phyloP scores from a whole-genome alignment of 2,113 vertebrate genomes.

The Nematolebias whitei region DNA sequence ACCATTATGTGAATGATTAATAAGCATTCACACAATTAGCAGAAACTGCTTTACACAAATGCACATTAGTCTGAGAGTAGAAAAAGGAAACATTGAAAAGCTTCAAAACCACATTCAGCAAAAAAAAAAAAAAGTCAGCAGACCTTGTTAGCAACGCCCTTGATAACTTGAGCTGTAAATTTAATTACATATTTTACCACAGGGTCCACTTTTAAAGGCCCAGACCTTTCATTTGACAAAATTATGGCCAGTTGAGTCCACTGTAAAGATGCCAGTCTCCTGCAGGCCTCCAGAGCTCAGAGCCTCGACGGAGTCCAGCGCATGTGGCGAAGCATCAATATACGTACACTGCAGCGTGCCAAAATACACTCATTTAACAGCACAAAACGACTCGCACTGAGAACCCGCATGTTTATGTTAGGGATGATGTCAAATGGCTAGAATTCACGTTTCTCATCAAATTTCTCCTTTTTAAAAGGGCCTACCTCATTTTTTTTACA shows the following conservation, averaged over 20 bases:
- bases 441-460: constrained; percentile 79
- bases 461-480: constrained; percentile 68
- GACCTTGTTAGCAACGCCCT: constrained; percentile 75
- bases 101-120: constrained; percentile 62
- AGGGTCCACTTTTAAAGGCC: constrained; percentile 61
- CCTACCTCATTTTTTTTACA: constrained; percentile 58
- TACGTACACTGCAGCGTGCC: constrained; percentile 74
- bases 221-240: constrained; percentile 76
- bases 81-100: constrained; percentile 22
- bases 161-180: constrained; percentile 79
- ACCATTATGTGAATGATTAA: too few relatives aligned
- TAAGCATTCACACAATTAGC: too few relatives aligned
- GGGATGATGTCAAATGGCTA: constrained; percentile 78
- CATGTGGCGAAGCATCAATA: constrained; percentile 73
- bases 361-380: constrained; percentile 80
- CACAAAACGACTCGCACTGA: constrained; percentile 71
- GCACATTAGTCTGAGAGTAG: constrained; percentile 12
- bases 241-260: constrained; percentile 71
- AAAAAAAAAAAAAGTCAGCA: constrained; percentile 76
- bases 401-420: constrained; percentile 73
- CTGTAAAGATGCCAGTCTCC: constrained; percentile 80
- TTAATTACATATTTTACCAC: constrained; percentile 68
- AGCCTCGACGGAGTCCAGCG: constrained; percentile 77
- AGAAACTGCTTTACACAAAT: constrained; percentile 3
- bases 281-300: constrained; percentile 77